Conservation (phyloP, 2,888 invertebrate species). For the Achlya flavicornis region DNA sequence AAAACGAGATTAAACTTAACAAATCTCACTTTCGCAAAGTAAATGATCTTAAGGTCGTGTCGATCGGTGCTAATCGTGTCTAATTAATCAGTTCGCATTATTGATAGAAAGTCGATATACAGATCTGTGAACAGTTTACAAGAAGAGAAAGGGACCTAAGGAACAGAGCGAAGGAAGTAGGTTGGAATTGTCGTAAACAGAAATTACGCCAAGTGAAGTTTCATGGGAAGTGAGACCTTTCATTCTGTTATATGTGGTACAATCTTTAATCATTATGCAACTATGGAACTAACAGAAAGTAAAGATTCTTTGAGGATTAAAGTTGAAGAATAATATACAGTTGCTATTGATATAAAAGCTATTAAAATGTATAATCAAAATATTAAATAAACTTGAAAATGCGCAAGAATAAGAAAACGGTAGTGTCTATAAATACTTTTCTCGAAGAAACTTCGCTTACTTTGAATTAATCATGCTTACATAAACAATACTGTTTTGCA, state of each 20-base stretch:
- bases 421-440: neutral
- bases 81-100: conserved; percentile 81
- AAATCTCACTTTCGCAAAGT: conserved; percentile 58
- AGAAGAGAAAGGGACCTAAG: conserved; percentile 74
- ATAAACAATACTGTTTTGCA: conserved; percentile 35
- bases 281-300: neutral
- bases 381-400: neutral
- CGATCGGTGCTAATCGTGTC: conserved; percentile 69
- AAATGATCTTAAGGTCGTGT: conserved; percentile 57
- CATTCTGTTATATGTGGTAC: neutral
- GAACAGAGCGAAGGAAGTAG: conserved; percentile 47
- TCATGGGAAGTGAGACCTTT: neutral
- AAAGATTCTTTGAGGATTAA: neutral
- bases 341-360: neutral
- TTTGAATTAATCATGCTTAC: conserved; percentile 31
- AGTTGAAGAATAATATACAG: neutral
- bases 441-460: neutral
- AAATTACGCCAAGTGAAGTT: conserved; percentile 18
- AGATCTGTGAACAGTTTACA: conserved; percentile 56
- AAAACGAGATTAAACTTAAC: conserved; percentile 43
- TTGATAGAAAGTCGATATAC: conserved; percentile 73
- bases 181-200: conserved; percentile 52
- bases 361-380: neutral
- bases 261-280: neutral
- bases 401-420: neutral